Evolutionary conservation across 2,888 invertebrate species (phyloP), one percentile per base, ranked within the genome.

Genomic region (Macropis europaea): DNA sequence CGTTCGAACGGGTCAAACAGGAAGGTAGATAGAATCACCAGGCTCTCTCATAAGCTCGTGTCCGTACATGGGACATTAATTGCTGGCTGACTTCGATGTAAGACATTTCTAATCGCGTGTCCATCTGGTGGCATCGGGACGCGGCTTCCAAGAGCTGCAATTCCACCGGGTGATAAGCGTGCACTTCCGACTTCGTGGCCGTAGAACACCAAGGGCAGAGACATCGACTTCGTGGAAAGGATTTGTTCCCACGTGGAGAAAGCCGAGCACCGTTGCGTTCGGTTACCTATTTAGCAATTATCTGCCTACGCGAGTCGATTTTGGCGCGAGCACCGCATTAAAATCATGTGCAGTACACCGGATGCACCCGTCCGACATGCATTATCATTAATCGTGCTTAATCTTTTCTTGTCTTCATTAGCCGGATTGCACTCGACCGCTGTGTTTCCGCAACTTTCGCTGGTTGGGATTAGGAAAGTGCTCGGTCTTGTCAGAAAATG

Each of bases 221-320:
- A 68, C 80, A 68, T 67, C 61, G 54, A 42, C 59, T 43, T 7
- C 15, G 70, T 75, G 72, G 52, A 73, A 81, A 82, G 75, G 68
- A 77, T 77, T 63, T 67, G 78, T 85, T 85, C 84, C 82, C 84
- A 85, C 84, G 84, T 82, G 72, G 62, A 70, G 52, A 60, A 69
- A 74, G 24, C 47, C 30, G 17, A 28, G 53, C 26, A 48, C 28
- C 50, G n/a, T 32, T 59, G 52, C 54, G 63, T 82, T 79, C 61
- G 69, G 60, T 53, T 76, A 72, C 61, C 76, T 69, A 80, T 84
- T n/a, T 82, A 79, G 77, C 77, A 82, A 82, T 82, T 82, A 80
- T 78, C 78, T 74, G 67, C 71, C 78, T 75, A 78, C 74, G 78
- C 73, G 70, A 61, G 40, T 57, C 6, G 61, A 54, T 77, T 79